Evolutionary conservation across 2,797 vertebrate species (phyloP), one percentile per base, ranked within the genome.

Genomic region (Salmo trutta): DNA sequence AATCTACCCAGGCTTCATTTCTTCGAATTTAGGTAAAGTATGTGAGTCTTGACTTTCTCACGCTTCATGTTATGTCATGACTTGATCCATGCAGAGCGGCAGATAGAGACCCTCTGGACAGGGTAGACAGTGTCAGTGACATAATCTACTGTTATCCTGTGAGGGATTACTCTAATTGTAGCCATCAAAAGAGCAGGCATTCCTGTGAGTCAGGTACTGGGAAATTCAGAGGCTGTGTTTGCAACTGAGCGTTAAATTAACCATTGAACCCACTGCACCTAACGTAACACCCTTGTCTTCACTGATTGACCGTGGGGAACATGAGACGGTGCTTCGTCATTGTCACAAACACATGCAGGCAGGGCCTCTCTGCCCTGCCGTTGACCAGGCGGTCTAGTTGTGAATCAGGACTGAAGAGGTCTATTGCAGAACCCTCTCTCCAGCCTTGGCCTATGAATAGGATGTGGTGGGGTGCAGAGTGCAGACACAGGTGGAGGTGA

Each of bases 31-130:
- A 24, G 36, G 41, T 21, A 14, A 36, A 36, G 67, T n/a, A 14
- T 19, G 68, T n/a, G 69, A 14, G 69, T 71, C 36, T 36, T 70
- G 68, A 70, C 68, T 21, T 47, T 70, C 68, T 70, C 68, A 70
- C 36, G 21, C 41, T n/a, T 47, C 19, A 47, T 36, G 36, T 70
- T 51, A 71, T 27, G 41, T 47, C 69, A 24, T 47, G n/a, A 71
- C 41, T 71, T 47, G 12, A 47, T 4, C 29, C 41, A 41, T 29
- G 15, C 65, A 15, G 8, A 47, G 24, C 8, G 21, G 7, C 36
- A 14, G 19, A 47, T 21, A 24, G 41, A 52, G 41, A 47, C 59
- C n/a, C 12, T 64, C 24, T 64, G 41, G 69, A n/a, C 69, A 47
- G 69, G n/a, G 41, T 70, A 41, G 69, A 71, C n/a, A 31, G 41